These are phyloP conservation scores for Umimayanthus kanabou DNA, from an alignment of 92 coral and sea anemone genomes.

Conservation along the genomic window DNA sequence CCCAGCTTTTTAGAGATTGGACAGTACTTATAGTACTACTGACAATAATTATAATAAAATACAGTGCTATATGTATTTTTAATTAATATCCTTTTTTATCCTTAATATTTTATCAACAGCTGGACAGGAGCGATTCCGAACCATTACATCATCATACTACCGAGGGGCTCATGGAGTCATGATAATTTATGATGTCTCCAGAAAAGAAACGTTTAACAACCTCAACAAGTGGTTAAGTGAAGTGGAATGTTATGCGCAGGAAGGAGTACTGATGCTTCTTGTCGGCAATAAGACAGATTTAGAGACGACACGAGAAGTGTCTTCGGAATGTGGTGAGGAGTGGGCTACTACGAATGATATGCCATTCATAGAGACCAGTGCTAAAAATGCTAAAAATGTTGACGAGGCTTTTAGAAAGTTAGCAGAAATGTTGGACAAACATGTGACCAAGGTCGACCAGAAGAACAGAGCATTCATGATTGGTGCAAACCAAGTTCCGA, in stretches of 20 bases:
- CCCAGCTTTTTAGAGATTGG: too few species aligned
- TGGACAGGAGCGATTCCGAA: conserved; percentile 95
- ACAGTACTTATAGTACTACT: too few species aligned
- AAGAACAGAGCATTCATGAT: conserved; percentile 62
- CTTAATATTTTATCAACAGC: conserved; percentile 56
- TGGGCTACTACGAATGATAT: conserved; percentile 90
- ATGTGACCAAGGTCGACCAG: conserved; percentile 65
- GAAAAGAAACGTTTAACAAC: conserved; percentile 81
- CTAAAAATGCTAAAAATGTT: conserved; percentile 79
- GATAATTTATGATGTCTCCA: conserved; percentile 92
- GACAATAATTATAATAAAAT: too few species aligned
- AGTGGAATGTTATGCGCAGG: conserved; percentile 82
- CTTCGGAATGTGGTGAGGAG: conserved; percentile 72
- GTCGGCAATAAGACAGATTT: conserved; percentile 97
- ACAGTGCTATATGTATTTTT: too few species aligned
- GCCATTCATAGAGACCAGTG: conserved; percentile 96
- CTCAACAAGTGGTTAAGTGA: conserved; percentile 92
- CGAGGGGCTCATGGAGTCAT: conserved; percentile 98
- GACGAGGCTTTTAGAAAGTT: conserved; percentile 81
- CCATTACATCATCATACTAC: conserved; percentile 93
- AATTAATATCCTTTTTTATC: not conserved
- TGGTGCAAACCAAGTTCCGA: conserved; percentile 52
- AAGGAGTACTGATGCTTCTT: conserved; percentile 80
- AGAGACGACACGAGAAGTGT: conserved; percentile 79
- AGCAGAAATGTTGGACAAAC: conserved; percentile 77